Conservation (phyloP, 2,888 invertebrate species). For the Leptogaster cylindrica region DNA sequence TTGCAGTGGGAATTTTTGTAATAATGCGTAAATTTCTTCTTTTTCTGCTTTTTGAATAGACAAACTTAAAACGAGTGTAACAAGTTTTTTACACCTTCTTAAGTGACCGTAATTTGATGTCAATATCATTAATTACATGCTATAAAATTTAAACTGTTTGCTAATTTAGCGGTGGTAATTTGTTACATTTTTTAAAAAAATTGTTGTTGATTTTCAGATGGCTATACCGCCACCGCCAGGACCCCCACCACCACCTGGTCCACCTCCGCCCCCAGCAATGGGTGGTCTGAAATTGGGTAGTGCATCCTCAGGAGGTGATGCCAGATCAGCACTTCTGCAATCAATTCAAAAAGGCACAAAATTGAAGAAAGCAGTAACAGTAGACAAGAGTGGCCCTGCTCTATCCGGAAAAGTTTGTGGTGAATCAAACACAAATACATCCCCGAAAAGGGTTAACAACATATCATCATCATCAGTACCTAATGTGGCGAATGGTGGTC, state of each 20-base stretch:
- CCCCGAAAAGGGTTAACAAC: conserved; percentile 46
- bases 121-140: too few species aligned
- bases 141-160: too few species aligned
- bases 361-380: conserved; percentile 85
- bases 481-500: conserved; percentile 56
- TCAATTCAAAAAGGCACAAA: conserved; percentile 83
- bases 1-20: conserved; percentile 2
- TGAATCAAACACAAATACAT: conserved; percentile 33
- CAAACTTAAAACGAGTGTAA: too few species aligned
- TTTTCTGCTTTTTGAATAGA: too few species aligned
- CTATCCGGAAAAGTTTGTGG: conserved; percentile 68
- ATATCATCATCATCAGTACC: conserved; percentile 50
- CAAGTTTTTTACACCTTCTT: too few species aligned
- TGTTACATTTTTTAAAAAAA: too few species aligned
- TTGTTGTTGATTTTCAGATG: conserved; percentile 53
- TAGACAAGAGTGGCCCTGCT: conserved; percentile 86
- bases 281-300: conserved; percentile 54
- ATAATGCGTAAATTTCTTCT: background rate
- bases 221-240: conserved; percentile 66
- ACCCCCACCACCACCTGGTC: conserved; percentile 71
- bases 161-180: too few species aligned
- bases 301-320: conserved; percentile 65
- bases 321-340: conserved; percentile 74
- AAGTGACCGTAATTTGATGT: too few species aligned
- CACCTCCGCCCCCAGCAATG: conserved; percentile 68